Conservation (phyloP, 2,113 vertebrate genomes). For the Caloenas nicobarica region DNA sequence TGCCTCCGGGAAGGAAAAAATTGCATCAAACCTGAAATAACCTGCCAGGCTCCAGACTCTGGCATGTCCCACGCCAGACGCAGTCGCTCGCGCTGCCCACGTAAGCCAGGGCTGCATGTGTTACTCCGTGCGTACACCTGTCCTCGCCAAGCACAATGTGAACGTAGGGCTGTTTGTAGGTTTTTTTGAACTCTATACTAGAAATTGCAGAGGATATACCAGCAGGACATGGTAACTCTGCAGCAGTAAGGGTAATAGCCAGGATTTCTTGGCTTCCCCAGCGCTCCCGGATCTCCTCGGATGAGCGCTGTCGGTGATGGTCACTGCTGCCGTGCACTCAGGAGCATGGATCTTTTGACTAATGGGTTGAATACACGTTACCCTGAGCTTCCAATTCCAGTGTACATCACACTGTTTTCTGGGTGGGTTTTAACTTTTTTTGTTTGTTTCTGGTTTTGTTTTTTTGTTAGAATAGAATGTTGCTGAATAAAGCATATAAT, state of each 20-base stretch:
- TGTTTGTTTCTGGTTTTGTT: neutral
- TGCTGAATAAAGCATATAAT: neutral
- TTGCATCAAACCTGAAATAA: conserved; percentile 1
- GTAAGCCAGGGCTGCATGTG: neutral
- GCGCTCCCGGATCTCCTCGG: accelerated
- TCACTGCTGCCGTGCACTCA: neutral
- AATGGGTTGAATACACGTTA: accelerated
- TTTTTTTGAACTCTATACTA: neutral
- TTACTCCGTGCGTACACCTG: neutral
- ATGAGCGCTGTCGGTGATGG: neutral
- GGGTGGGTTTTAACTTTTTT: neutral
- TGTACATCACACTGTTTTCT: neutral
- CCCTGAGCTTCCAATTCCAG: neutral
- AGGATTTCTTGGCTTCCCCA: neutral
- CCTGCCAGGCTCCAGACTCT: conserved; percentile 4
- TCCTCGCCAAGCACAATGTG: accelerated
- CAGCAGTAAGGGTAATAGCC: accelerated
- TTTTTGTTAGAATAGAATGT: neutral
- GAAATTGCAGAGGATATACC: neutral
- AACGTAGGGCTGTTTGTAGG: neutral
- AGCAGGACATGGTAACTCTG: accelerated
- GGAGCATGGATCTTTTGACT: neutral
- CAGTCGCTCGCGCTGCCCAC: neutral
- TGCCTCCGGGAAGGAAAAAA: neutral
- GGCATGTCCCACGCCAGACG: neutral